Conservation (phyloP, 2,797 vertebrate species). For the Peromyscus melanophrys region DNA sequence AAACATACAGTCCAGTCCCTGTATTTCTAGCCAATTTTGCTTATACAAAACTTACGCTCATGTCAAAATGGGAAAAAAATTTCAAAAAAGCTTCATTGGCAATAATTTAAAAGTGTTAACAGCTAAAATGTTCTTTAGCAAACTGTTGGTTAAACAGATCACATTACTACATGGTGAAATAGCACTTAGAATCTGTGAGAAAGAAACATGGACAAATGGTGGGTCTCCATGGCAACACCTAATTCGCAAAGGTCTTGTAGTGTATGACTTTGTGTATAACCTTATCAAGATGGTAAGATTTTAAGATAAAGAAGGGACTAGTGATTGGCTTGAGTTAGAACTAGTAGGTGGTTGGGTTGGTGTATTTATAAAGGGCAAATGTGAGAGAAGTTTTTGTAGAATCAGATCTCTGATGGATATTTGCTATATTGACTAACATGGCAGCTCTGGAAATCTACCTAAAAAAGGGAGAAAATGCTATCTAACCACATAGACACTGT, state of each 20-base stretch:
- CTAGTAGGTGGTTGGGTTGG: not conserved
- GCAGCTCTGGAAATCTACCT: not conserved
- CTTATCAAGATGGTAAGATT: not conserved
- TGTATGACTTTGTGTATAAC: not conserved
- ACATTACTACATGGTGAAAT: no score
- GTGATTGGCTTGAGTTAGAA: not conserved
- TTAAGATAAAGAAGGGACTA: not conserved
- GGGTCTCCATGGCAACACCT: not conserved
- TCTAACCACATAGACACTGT: not conserved
- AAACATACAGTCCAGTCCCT: not conserved
- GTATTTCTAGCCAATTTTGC: not conserved
- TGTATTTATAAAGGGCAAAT: not conserved
- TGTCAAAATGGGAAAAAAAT: not conserved
- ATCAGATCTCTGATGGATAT: not conserved
- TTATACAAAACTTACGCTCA: not conserved
- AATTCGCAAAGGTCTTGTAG: not conserved
- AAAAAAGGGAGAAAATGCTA: not conserved
- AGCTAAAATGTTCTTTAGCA: not conserved
- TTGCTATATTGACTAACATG: not conserved
- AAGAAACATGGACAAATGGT: not conserved
- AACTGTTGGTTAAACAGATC: not conserved
- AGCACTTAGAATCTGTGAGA: not conserved
- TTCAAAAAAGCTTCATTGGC: not conserved
- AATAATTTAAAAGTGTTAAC: not conserved
- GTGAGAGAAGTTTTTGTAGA: accelerated